Percentiles rank a stretch among this genome's conserved stretches.
These are phyloP conservation scores for Paedocypris sp. DNA, from an alignment of 2,113 vertebrate genomes.

Conservation along the genomic window DNA sequence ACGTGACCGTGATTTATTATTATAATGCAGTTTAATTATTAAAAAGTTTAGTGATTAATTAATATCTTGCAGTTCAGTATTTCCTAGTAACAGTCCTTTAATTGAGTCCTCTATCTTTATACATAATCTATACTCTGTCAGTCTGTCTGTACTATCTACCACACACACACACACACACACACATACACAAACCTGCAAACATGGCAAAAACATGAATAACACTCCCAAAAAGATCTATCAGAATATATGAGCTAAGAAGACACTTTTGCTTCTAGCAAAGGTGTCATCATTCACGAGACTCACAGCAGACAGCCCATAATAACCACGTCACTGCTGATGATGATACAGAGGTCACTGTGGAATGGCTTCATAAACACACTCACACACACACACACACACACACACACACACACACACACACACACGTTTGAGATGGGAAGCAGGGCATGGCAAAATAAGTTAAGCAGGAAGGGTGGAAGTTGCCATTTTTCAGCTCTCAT, in stretches of 20 bases:
- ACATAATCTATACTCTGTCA: no score
- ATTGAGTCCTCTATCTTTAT: no score
- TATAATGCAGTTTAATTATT: no score
- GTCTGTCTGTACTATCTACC: no score
- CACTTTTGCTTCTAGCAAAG: not conserved
- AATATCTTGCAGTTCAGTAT: no score
- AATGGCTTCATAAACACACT: not conserved
- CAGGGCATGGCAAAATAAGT: not conserved
- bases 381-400: no score
- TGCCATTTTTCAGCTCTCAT: not conserved
- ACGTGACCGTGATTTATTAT: no score
- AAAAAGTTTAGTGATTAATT: no score
- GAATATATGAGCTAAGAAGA: not conserved
- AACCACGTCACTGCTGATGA: slow-evolving; percentile 17
- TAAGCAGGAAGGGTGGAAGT: not conserved
- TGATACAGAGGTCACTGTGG: slow-evolving; percentile 14
- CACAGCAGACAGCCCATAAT: slow-evolving; percentile 18
- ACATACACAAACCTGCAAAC: no score
- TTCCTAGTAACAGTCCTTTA: no score
- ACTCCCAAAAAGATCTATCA: not conserved
- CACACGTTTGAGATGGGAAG: not conserved
- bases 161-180: no score
- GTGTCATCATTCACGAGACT: slow-evolving; percentile 5
- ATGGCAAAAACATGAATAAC: not conserved
- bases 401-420: not conserved